phyloP scores from a whole-genome alignment of 2,797 vertebrate species.

The Sebastes cheni region DNA sequence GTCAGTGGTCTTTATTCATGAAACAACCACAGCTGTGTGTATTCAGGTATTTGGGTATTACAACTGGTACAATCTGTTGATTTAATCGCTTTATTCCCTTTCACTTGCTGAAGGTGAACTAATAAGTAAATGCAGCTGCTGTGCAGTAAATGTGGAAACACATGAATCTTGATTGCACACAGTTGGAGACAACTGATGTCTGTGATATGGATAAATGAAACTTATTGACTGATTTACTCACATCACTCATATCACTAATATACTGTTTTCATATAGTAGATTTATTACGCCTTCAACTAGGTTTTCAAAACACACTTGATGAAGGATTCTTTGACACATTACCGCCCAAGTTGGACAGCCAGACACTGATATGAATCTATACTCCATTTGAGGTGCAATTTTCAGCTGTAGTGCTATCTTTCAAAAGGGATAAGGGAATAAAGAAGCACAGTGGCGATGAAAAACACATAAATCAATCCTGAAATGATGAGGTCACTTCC shows the following conservation, averaged over 20 bases:
- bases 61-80: neutral
- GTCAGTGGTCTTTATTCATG: neutral
- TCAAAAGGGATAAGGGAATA: constrained; percentile 4
- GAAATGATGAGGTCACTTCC: constrained; percentile 19
- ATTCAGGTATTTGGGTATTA: neutral
- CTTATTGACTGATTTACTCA: constrained; percentile 15
- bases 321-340: constrained; percentile 38
- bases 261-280: constrained; percentile 22
- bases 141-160: neutral
- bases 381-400: constrained; percentile 50
- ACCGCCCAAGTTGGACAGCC: constrained; percentile 42
- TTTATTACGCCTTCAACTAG: constrained; percentile 48
- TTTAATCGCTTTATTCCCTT: constrained; percentile 6
- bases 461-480: constrained; percentile 38
- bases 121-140: constrained; percentile 27
- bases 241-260: constrained; percentile 12
- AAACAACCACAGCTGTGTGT: neutral
- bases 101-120: constrained; percentile 13
- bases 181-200: constrained; percentile 11
- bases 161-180: neutral
- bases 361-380: constrained; percentile 57
- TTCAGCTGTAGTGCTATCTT: constrained; percentile 27
- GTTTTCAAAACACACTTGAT: constrained; percentile 19
- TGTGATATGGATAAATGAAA: constrained; percentile 10
- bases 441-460: neutral